Evolutionary conservation across 1,140 invertebrate genomes (phyloP).

Genomic region (Caenorhabditis latens): DNA sequence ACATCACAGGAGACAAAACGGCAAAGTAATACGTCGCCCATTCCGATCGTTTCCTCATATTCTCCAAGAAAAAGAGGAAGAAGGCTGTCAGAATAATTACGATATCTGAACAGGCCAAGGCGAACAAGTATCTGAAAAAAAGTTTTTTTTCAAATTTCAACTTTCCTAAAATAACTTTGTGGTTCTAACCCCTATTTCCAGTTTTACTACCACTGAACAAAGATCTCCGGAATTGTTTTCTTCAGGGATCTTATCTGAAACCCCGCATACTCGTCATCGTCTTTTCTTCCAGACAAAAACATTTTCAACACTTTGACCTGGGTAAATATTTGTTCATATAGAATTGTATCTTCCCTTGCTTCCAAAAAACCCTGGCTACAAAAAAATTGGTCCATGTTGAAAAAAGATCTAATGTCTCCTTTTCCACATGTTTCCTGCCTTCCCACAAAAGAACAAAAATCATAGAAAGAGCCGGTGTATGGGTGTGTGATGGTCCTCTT

Average conservation of each 20-base stretch:
- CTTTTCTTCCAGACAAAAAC: slow-evolving; percentile 1
- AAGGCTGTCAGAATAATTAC: slow-evolving; percentile 67
- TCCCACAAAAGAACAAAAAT: slow-evolving; percentile 35
- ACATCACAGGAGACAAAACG: slow-evolving; percentile 68
- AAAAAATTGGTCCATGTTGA: background rate
- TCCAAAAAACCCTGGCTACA: background rate
- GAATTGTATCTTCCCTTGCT: background rate
- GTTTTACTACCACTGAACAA: no score
- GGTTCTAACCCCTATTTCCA: no score
- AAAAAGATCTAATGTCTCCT: background rate
- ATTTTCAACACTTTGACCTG: background rate
- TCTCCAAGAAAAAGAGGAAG: slow-evolving; percentile 69
- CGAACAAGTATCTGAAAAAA: slow-evolving; percentile 64
- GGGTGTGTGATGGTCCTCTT: background rate
- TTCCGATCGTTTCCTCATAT: slow-evolving; percentile 66
- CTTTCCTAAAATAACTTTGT: no score
- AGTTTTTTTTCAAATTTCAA: slow-evolving; percentile 23
- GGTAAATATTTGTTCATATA: slow-evolving; percentile 18
- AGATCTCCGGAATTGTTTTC: background rate
- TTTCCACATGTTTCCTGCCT: background rate
- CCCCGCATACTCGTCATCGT: background rate
- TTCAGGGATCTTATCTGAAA: background rate
- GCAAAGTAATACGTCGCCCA: slow-evolving; percentile 65
- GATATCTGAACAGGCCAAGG: slow-evolving; percentile 65
- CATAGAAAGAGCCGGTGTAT: background rate